phyloP scores from a whole-genome alignment of 2,113 vertebrate species.

The Bujurquina vittata region DNA sequence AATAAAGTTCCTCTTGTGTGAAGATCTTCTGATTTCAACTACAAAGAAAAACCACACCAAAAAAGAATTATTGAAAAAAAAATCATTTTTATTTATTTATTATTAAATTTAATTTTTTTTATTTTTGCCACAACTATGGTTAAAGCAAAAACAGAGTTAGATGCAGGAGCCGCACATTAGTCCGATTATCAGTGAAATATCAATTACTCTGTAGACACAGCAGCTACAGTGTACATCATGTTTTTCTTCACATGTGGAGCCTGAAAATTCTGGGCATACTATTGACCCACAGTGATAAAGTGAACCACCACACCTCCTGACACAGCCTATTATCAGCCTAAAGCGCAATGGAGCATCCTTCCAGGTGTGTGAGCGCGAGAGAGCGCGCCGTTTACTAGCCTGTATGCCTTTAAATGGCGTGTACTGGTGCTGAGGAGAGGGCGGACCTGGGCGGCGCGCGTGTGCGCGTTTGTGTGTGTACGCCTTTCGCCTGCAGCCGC shows the following conservation, averaged over 20 bases:
- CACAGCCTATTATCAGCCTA: not conserved
- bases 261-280: not conserved
- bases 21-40: not conserved
- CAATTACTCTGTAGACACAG: not conserved
- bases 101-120: not conserved
- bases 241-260: not conserved
- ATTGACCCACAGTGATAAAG: not conserved
- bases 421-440: conserved; percentile 67
- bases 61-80: not conserved
- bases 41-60: not conserved
- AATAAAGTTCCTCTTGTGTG: not conserved
- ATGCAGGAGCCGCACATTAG: not conserved
- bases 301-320: not conserved
- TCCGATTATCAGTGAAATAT: not conserved
- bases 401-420: conserved; percentile 76
- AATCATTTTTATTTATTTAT: no score
- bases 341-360: not conserved
- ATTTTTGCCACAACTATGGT: not conserved
- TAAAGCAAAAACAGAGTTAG: not conserved
- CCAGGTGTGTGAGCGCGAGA: not conserved
- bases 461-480: conserved; percentile 52
- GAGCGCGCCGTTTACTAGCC: conserved; percentile 1
- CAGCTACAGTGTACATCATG: not conserved
- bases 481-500: conserved; percentile 58
- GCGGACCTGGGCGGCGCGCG: conserved; percentile 60